Conservation (phyloP, 2,888 invertebrate genomes). For the Clepsis dumicolana region DNA sequence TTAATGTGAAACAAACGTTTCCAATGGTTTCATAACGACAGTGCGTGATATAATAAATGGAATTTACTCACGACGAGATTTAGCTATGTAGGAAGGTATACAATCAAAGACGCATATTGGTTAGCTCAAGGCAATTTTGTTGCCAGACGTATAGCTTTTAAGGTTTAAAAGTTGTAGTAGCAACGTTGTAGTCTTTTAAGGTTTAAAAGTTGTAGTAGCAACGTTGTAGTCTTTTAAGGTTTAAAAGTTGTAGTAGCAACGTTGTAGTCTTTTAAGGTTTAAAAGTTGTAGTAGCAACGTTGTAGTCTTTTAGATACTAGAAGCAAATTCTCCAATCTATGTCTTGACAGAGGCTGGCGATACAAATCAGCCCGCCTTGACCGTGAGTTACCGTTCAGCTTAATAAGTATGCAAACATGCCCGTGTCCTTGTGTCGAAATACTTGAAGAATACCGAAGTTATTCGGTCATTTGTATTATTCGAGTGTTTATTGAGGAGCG, state of each 20-base stretch:
- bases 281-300: too few species aligned
- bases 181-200: too few species aligned
- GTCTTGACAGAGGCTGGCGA: neutral
- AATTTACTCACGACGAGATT: neutral
- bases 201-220: too few species aligned
- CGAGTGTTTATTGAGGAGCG: slow-evolving; percentile 32
- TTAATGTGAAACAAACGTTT: slow-evolving; percentile 8
- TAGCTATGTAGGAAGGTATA: too few species aligned
- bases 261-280: too few species aligned
- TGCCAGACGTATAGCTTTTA: too few species aligned
- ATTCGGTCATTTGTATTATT: slow-evolving; percentile 34
- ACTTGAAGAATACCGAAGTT: slow-evolving; percentile 28
- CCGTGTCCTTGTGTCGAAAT: slow-evolving; percentile 30
- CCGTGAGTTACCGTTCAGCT: slow-evolving; percentile 24
- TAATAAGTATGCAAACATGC: slow-evolving; percentile 34
- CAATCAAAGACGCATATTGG: neutral
- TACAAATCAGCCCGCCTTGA: slow-evolving; percentile 27
- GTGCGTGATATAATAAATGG: slow-evolving; percentile 2
- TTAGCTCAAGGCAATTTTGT: neutral
- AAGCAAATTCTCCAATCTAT: slow-evolving; percentile 7
- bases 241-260: too few species aligned
- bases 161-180: too few species aligned
- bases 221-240: too few species aligned
- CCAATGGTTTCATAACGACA: slow-evolving; percentile 3
- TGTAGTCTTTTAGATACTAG: too few species aligned